Evolutionary conservation across 2,797 vertebrate genomes (phyloP).

Genomic region (Onychomys torridus): DNA sequence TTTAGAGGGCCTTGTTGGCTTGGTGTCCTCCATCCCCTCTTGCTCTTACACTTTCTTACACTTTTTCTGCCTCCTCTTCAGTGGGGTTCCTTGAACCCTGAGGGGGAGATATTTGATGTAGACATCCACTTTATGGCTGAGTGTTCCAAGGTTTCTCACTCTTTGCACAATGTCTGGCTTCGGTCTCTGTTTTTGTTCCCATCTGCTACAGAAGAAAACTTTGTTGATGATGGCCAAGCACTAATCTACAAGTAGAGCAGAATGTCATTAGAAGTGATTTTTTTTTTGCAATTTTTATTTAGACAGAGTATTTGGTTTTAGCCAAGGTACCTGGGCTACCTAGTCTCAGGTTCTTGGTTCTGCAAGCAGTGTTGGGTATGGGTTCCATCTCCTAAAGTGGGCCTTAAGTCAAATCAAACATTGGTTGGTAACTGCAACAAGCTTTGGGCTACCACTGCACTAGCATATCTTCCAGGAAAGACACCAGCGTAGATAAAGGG

Average conservation of each 20-base stretch:
- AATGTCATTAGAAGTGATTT: neutral
- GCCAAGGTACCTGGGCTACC: neutral
- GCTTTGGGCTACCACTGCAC: neutral
- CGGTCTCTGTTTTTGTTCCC: too few relatives aligned
- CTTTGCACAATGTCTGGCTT: too few relatives aligned
- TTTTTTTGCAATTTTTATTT: neutral
- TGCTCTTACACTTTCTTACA: too few relatives aligned
- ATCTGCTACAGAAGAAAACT: too few relatives aligned
- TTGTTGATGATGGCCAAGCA: too few relatives aligned
- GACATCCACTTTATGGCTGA: too few relatives aligned
- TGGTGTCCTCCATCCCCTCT: too few relatives aligned
- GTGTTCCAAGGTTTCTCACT: too few relatives aligned
- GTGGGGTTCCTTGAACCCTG: too few relatives aligned
- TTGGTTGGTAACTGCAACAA: neutral
- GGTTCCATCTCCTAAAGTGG: neutral
- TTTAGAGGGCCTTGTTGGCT: too few relatives aligned
- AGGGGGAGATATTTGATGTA: too few relatives aligned
- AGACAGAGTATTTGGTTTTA: neutral
- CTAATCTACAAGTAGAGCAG: neutral
- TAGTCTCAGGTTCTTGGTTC: neutral
- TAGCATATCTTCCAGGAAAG: neutral
- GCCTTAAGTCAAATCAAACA: neutral
- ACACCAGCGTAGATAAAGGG: neutral
- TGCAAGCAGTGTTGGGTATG: neutral
- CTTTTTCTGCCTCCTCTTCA: too few relatives aligned